Base-by-base conservation (phyloP, 2,113 vertebrate genomes). In the Carlito syrichta region DNA sequence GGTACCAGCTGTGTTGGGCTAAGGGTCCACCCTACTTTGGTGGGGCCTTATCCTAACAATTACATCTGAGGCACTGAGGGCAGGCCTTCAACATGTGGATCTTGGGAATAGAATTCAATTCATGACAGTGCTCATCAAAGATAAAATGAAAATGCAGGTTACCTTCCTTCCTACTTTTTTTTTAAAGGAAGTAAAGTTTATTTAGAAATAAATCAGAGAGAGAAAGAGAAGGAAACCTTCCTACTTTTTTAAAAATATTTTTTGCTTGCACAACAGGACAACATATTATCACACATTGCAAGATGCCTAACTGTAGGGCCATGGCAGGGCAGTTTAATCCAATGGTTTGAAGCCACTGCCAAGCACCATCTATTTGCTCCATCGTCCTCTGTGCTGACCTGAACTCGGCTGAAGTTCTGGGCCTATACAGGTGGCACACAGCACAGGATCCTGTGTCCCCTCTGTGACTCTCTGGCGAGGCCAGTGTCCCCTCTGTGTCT, bases 391-490 rank as follows among this genome's bases (percentile, higher is more conserved):
- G 10, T 0, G 5, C 54, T 20, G 32, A 25, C 13, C 7, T 12
- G 2, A 8, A 16, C 27, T 19, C 2, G 11, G 54, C 68, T 23
- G 43, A 40, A 48, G 40, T 11, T 19, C 45, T 17, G 3, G 8
- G 27, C 27, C 40, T 5, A 4, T 0, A 43, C 25, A 3, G 6
- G n/a, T n/a, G n/a, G n/a, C n/a, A n/a, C n/a, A n/a, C n/a, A n/a
- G n/a, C n/a, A n/a, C n/a, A n/a, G n/a, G n/a, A n/a, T n/a, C 8
- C 9, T 27, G 22, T 6, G 2, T 3, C 3, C 56, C 32, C 73
- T 62, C 14, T 27, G n/a, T 4, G 40, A 35, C 32, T 71, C 60
- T 35, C n/a, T n/a, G n/a, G n/a, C n/a, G 54, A 52, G 16, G 9
- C 8, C 9, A n/a, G 22, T 6, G 2, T 3, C 3, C 56, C 32